phyloP scores from a whole-genome alignment of 1,140 invertebrate species.

The Hycleus phaleratus region DNA sequence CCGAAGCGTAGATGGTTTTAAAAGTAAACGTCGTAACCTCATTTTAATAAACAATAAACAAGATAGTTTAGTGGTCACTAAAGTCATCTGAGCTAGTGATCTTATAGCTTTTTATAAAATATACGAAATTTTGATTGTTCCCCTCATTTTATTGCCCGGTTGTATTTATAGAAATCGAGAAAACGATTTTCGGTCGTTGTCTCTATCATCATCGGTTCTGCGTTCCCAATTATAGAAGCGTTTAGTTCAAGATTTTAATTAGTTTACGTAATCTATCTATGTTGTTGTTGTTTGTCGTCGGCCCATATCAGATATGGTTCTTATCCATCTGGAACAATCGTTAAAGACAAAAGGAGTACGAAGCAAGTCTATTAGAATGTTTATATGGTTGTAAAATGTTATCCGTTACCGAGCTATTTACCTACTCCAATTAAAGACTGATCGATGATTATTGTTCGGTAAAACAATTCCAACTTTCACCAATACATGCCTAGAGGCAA shows the following conservation, averaged over 20 bases:
- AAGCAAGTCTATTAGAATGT: constrained; percentile 35
- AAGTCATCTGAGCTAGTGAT: constrained; percentile 21
- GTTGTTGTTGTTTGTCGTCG: background rate
- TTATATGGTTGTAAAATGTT: constrained; percentile 32
- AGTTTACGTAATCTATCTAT: background rate
- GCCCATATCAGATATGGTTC: background rate
- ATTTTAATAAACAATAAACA: constrained; percentile 40
- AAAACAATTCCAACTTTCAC: constrained; percentile 38
- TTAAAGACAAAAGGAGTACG: constrained; percentile 33
- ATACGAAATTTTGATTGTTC: too few relatives aligned
- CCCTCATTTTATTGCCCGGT: too few relatives aligned
- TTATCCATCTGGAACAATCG: background rate
- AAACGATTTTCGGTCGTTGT: too few relatives aligned
- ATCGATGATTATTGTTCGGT: constrained; percentile 36
- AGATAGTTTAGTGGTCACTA: constrained; percentile 35
- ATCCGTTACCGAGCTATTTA: constrained; percentile 35
- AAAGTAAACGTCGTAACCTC: constrained; percentile 34
- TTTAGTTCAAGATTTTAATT: constrained; percentile 25
- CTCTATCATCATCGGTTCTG: too few relatives aligned
- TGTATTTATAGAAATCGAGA: too few relatives aligned
- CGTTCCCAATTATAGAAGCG: background rate
- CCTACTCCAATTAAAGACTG: constrained; percentile 39
- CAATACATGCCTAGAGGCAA: background rate
- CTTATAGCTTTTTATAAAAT: background rate
- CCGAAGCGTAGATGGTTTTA: constrained; percentile 17